These are phyloP conservation scores for Spilogale gracilis DNA, from an alignment of 2,113 vertebrate genomes.

Conservation along the genomic window DNA sequence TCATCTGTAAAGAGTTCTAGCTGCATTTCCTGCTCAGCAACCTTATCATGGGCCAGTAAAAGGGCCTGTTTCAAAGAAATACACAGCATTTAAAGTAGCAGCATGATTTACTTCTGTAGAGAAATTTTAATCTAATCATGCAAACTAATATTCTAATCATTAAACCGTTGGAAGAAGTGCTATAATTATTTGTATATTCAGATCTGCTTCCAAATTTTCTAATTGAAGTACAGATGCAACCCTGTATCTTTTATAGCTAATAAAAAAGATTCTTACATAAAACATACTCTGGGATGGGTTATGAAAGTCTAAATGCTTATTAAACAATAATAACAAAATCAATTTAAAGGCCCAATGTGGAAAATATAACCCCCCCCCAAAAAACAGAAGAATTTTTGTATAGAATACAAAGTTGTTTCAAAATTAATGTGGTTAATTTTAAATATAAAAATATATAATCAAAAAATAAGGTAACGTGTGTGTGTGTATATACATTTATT, in stretches of 20 bases:
- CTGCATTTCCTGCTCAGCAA: slow-evolving; percentile 95
- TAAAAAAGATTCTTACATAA: slow-evolving; percentile 6
- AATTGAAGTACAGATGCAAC: slow-evolving; percentile 23
- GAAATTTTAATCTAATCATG: slow-evolving; percentile 40
- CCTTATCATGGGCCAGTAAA: slow-evolving; percentile 95
- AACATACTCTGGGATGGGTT: not conserved
- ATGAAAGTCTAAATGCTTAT: slow-evolving; percentile 25
- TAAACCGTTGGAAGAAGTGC: slow-evolving; percentile 35
- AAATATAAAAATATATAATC: slow-evolving; percentile 48
- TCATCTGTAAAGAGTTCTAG: slow-evolving; percentile 90
- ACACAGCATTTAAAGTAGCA: slow-evolving; percentile 62
- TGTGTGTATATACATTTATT: not conserved
- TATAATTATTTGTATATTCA: not conserved
- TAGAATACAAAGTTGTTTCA: slow-evolving; percentile 46
- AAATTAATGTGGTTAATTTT: slow-evolving; percentile 49
- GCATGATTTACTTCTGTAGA: slow-evolving; percentile 19
- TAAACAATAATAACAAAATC: slow-evolving; percentile 7
- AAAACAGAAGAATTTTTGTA: not conserved
- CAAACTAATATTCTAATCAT: not conserved
- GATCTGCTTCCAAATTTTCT: slow-evolving; percentile 51
- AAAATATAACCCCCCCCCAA: not conserved
- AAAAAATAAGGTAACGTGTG: not conserved
- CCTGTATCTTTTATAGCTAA: not conserved
- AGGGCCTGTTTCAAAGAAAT: slow-evolving; percentile 91
- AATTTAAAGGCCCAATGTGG: not conserved